A percentile compares a stretch with the other conserved stretches of the same genome.
phyloP scores from a whole-genome alignment of 2,888 invertebrate species.

The Cheiracanthium punctorium region DNA sequence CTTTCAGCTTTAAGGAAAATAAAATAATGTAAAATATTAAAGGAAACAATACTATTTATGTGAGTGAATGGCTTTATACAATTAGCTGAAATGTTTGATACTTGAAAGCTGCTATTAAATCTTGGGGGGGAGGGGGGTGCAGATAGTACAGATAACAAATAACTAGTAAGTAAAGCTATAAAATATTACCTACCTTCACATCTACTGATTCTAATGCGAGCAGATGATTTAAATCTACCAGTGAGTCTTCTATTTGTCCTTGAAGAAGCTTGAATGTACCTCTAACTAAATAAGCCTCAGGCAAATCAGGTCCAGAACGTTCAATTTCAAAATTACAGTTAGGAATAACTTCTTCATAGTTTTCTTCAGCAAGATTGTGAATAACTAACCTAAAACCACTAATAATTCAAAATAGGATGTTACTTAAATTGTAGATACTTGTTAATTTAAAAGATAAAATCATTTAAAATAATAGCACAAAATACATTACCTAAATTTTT shows the following conservation, averaged over 20 bases:
- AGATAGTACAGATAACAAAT: too few species aligned
- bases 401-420: slow-evolving; percentile 54
- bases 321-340: slow-evolving; percentile 88
- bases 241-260: slow-evolving; percentile 78
- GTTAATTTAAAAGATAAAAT: too few species aligned
- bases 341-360: slow-evolving; percentile 86
- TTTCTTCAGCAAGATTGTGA: slow-evolving; percentile 82
- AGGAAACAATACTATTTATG: too few species aligned
- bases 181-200: slow-evolving; percentile 77
- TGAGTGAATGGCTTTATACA: too few species aligned
- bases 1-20: too few species aligned
- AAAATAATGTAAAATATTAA: too few species aligned
- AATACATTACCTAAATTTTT: not conserved
- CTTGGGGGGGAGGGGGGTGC: too few species aligned
- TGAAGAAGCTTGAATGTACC: slow-evolving; percentile 88
- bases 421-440: too few species aligned
- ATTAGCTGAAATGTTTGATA: too few species aligned
- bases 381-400: slow-evolving; percentile 85
- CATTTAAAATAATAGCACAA: not conserved
- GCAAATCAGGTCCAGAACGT: slow-evolving; percentile 74
- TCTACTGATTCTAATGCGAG: slow-evolving; percentile 81
- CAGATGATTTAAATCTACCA: slow-evolving; percentile 82
- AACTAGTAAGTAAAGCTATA: too few species aligned
- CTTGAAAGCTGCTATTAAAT: too few species aligned
- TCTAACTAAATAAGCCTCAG: slow-evolving; percentile 83